phyloP scores from a whole-genome alignment of 1,140 invertebrate species.

The Eulimnadia texana region DNA sequence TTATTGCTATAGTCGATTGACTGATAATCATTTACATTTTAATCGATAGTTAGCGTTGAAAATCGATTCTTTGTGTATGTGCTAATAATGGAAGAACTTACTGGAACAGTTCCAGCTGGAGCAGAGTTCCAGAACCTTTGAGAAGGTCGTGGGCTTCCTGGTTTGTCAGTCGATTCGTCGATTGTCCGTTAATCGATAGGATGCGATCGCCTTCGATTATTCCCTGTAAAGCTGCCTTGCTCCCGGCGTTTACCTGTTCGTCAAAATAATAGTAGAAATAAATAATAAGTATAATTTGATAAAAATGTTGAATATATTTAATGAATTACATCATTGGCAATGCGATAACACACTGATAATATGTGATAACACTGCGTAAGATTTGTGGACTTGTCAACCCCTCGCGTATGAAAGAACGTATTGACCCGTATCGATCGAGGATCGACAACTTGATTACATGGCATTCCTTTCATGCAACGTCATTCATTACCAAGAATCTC shows the following conservation, averaged over 20 bases:
- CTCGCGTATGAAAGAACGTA: too few relatives aligned
- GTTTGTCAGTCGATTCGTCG: conserved; percentile 49
- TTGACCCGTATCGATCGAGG: not conserved
- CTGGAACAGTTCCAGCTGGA: conserved; percentile 36
- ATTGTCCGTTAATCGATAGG: conserved; percentile 58
- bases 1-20: too few relatives aligned
- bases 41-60: too few relatives aligned
- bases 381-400: too few relatives aligned
- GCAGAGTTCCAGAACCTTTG: conserved; percentile 50
- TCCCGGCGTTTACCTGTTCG: conserved; percentile 63
- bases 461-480: not conserved
- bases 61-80: too few relatives aligned
- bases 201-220: conserved; percentile 64
- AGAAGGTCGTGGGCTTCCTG: conserved; percentile 58
- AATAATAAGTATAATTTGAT: too few relatives aligned
- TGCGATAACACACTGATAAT: too few relatives aligned
- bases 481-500: not conserved
- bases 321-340: too few relatives aligned
- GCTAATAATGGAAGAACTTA: too few relatives aligned
- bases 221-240: conserved; percentile 57
- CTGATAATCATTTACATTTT: not conserved
- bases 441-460: not conserved
- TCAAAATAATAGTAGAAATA: not conserved
- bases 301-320: too few relatives aligned
- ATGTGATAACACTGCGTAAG: too few relatives aligned